A percentile compares a stretch with the other conserved stretches of the same genome.
Evolutionary conservation across 2,888 invertebrate genomes (phyloP).

Genomic region (Ceriagrion tenellum): DNA sequence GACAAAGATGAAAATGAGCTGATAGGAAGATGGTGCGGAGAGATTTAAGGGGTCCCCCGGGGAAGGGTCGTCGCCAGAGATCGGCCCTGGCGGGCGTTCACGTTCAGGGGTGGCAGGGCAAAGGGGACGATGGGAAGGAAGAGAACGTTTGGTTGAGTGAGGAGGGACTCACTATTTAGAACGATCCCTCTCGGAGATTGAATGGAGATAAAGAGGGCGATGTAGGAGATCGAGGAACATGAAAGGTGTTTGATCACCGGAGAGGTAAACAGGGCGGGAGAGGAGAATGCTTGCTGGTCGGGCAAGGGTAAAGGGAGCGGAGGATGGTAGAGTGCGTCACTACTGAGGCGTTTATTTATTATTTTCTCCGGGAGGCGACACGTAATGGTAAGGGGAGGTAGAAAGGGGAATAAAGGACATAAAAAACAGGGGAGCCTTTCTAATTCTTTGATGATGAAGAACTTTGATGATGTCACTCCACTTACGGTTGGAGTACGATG

Average conservation of each 20-base stretch:
- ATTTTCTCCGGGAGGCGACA: too few relatives aligned
- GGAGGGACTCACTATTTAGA: constrained; percentile 7
- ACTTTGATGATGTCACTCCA: constrained; percentile 27
- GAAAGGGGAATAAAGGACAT: background rate
- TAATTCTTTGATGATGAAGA: background rate
- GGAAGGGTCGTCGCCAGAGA: background rate
- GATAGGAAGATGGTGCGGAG: constrained; percentile 7
- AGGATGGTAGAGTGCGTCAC: too few relatives aligned
- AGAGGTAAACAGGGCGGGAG: background rate
- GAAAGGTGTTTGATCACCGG: background rate
- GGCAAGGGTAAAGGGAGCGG: too few relatives aligned
- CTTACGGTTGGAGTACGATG: background rate
- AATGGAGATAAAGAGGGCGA: constrained; percentile 23
- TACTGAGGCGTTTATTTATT: too few relatives aligned
- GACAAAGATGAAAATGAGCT: background rate
- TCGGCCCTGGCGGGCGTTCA: background rate
- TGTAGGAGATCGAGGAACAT: background rate
- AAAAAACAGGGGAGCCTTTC: background rate
- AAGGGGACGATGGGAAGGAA: background rate
- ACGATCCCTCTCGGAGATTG: background rate
- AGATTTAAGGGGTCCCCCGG: background rate
- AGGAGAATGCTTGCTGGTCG: background rate
- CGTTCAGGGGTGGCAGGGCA: background rate
- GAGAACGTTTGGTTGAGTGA: background rate
- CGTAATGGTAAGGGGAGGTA: background rate